These are phyloP conservation scores for Manacus vitellinus DNA, from an alignment of 2,113 vertebrate genomes.

Conservation along the genomic window DNA sequence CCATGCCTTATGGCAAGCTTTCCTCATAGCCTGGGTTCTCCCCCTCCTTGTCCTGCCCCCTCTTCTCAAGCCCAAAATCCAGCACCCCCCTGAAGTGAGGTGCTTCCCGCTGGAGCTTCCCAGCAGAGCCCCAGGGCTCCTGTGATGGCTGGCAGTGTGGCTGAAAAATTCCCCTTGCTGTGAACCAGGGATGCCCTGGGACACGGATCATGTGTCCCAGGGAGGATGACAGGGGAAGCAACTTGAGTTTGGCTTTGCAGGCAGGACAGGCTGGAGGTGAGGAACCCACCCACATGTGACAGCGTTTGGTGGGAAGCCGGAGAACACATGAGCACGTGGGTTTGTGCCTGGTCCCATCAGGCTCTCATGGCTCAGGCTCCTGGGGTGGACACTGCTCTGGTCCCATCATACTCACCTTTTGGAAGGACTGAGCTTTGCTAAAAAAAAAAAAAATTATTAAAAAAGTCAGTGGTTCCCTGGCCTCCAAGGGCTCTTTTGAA, in stretches of 20 bases:
- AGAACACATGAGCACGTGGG: accelerated
- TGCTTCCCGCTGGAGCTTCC: background rate
- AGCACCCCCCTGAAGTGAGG: background rate
- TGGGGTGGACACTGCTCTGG: background rate
- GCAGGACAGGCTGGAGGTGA: background rate
- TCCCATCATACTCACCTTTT: background rate
- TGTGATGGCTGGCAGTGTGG: background rate
- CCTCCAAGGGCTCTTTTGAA: background rate
- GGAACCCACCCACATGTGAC: background rate
- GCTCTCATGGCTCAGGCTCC: background rate
- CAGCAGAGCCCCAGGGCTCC: background rate
- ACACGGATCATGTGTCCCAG: background rate
- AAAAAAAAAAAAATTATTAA: background rate
- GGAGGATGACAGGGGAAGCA: background rate
- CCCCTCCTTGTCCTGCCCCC: background rate
- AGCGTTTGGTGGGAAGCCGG: background rate
- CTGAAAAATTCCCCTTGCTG: background rate
- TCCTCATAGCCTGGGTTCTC: background rate
- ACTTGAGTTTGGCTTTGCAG: background rate
- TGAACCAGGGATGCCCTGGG: background rate
- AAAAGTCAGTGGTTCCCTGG: background rate
- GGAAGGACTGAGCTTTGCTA: background rate
- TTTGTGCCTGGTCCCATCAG: background rate
- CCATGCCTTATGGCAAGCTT: slow-evolving; percentile 57
- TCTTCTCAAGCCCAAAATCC: background rate